phyloP scores from a whole-genome alignment of 2,797 vertebrate genomes.

The Molossus molossus region DNA sequence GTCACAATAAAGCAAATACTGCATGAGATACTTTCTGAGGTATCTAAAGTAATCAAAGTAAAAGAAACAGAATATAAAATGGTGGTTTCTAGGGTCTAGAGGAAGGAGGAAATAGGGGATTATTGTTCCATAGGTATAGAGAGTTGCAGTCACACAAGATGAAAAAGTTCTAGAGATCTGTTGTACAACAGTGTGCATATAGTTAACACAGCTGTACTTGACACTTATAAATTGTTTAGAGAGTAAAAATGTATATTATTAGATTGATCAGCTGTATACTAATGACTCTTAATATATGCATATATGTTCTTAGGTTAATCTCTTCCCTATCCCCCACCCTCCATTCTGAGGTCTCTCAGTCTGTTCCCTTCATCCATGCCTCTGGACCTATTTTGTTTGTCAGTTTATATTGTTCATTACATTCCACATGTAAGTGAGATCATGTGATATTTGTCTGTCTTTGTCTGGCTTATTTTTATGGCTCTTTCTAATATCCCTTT shows the following conservation, averaged over 20 bases:
- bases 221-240: background rate
- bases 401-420: too few relatives aligned
- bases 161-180: background rate
- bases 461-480: background rate
- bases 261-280: background rate
- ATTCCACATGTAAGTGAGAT: too few relatives aligned
- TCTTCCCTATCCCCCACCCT: background rate
- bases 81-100: background rate
- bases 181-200: background rate
- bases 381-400: too few relatives aligned
- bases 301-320: too few relatives aligned
- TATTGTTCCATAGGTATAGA: background rate
- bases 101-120: background rate
- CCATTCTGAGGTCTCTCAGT: too few relatives aligned
- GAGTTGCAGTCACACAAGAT: background rate
- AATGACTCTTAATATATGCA: background rate
- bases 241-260: background rate
- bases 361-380: too few relatives aligned
- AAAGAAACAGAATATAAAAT: conserved; percentile 24
- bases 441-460: too few relatives aligned
- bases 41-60: conserved; percentile 44
- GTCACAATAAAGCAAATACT: background rate
- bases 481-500: conserved; percentile 17
- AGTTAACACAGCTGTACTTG: conserved; percentile 7
- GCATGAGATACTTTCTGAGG: background rate